phyloP scores from a whole-genome alignment of 2,113 vertebrate genomes.

The Proteles cristata region DNA sequence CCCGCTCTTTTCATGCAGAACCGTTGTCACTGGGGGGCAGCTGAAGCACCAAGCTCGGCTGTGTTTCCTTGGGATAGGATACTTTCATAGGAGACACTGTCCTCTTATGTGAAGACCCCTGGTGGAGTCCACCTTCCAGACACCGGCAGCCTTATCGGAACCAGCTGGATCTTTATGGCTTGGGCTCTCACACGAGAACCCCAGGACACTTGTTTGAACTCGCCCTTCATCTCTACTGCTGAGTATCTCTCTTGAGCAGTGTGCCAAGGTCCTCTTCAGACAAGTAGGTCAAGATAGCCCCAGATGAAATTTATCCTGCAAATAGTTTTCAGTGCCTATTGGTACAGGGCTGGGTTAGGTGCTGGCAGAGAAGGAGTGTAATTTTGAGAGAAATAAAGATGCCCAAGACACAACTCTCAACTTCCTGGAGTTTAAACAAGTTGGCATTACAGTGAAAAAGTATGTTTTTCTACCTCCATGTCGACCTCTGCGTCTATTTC shows the following conservation, averaged over 20 bases:
- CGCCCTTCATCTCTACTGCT: slow-evolving; percentile 2
- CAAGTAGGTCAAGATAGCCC: slow-evolving; percentile 37
- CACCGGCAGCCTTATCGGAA: not conserved
- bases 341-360: not conserved
- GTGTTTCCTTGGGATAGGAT: slow-evolving; percentile 1
- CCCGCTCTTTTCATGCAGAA: not conserved
- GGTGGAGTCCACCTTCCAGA: not conserved
- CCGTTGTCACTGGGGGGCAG: not conserved
- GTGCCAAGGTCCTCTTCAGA: slow-evolving; percentile 33
- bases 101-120: not conserved
- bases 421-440: not conserved
- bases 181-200: not conserved
- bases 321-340: slow-evolving; percentile 31
- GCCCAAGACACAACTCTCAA: not conserved
- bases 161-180: not conserved
- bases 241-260: slow-evolving; percentile 9
- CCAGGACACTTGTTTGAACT: slow-evolving; percentile 28
- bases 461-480: not conserved
- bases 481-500: not conserved
- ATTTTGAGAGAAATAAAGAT: slow-evolving; percentile 31
- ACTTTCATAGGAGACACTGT: not conserved
- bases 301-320: slow-evolving; percentile 53
- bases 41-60: not conserved
- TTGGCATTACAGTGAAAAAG: not conserved
- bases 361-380: not conserved